Base-by-base conservation (phyloP, 2,888 invertebrate species). In the Lydus trimaculatus region DNA sequence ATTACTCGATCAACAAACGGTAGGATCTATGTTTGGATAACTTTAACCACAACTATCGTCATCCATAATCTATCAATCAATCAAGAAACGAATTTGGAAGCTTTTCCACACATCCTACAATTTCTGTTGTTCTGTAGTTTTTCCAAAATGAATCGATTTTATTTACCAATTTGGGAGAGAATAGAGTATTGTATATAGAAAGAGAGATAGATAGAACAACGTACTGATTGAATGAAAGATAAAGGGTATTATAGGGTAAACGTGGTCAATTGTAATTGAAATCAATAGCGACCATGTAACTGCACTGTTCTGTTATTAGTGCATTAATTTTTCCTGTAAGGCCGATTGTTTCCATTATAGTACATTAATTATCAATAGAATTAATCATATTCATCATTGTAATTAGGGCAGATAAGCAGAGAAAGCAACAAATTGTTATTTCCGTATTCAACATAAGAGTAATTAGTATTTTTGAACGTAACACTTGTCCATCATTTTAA, bases 11-110 rank as follows among this genome's bases (percentile, higher is more conserved):
- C 31, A 31, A 56, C 20, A 56, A n/a, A 63, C 48, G 28, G n/a
- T 7, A n/a, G n/a, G 64, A 43, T n/a, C 28, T 31, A 64, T 59
- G 63, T 59, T 20, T 58, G 23, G 52, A 9, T 11, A 11, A 11
- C 11, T 52, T 52, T 13, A 23, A 23, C 4, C 13, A 7, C 15
- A 31, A 65, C 65, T 60, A 59, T 39, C 59, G 28, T 52, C 48
- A 56, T 63, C 63, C n/a, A 56, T 33, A 31, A 52, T 65, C 60
- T 52, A 65, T 65, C 65, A 65, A 65, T 65, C 65, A 48, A 48
- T 48, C 48, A 48, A 48, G 11, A 1, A 56, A 28, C 56, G 6
- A 15, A 25, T 25, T 28, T 15, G 15, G 56, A 15, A 28, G 56
- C 56, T 28, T 28, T 56, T 28, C 56, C 7, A n/a, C 56, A 56